Base-by-base conservation (phyloP, 2,113 vertebrate genomes). In the Phalacrocorax carbo region DNA sequence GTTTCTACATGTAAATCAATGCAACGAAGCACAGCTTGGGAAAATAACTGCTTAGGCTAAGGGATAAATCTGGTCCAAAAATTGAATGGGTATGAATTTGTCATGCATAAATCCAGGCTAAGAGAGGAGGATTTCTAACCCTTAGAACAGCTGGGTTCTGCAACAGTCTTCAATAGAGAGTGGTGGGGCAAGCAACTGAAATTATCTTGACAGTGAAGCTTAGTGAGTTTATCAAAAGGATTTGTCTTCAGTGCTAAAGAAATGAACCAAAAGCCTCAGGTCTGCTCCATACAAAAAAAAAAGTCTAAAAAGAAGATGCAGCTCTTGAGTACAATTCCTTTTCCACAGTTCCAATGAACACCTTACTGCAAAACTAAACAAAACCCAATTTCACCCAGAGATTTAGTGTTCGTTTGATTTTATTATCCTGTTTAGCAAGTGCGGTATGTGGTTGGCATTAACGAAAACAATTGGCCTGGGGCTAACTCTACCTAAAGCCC, bases 1-100 rank as follows among this genome's bases (percentile, higher is more conserved):
- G 21, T 16, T 48, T 15, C 46, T 7, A 22, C 26, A 3, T 1
- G 2, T 32, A 21, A 29, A 49, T 42, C 52, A 9, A 2, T 0
- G 3, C 48, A 23, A 13, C 23, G 27, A 62, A 26, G 34, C 1
- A 1, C 70, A 15, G 25, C 48, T 20, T 16, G 48, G 66, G 66
- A 60, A 51, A 32, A 16, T 29, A 7, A 22, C 20, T 5, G 10
- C 16, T 26, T 25, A 16, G 55, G 48, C 40, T 15, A 5, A 27
- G 44, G 85, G 34, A 11, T 36, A 62, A 23, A 76, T 10, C 25
- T 4, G 12, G 34, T 60, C 51, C 70, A 32, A 14, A 34, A 78
- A 19, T 3, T 8, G 29, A 7, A 17, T 11, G 66, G 48, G 8
- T 26, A 4, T 10, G 60, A 29, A 14, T 27, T 36, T 21, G n/a